Evolutionary conservation across 2,888 invertebrate species (phyloP).

Genomic region (Callinectes sapidus): DNA sequence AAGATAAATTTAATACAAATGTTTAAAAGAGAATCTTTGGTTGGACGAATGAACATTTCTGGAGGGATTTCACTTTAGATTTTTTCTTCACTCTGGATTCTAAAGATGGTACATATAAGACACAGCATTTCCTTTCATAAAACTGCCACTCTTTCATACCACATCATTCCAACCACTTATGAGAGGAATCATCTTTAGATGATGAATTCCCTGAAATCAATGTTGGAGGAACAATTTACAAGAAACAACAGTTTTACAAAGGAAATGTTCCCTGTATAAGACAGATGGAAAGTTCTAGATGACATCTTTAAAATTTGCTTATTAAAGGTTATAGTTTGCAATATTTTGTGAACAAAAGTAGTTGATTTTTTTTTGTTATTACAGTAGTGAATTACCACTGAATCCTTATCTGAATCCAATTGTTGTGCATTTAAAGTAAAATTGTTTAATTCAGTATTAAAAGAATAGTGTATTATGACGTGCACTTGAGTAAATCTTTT

Average conservation of each 20-base stretch:
- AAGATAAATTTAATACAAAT: neutral
- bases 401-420: neutral
- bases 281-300: neutral
- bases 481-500: neutral
- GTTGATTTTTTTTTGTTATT: neutral
- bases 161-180: too few species aligned
- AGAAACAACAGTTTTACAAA: too few species aligned
- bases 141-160: too few species aligned
- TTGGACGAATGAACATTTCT: neutral
- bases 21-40: neutral
- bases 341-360: neutral
- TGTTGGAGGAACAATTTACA: too few species aligned
- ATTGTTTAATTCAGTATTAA: too few species aligned
- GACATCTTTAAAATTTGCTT: neutral
- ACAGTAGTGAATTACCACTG: neutral
- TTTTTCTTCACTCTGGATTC: neutral
- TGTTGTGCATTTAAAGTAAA: neutral
- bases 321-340: neutral
- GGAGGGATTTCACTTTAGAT: slow-evolving; percentile 3
- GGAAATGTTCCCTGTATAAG: too few species aligned
- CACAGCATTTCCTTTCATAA: too few species aligned
- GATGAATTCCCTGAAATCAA: too few species aligned
- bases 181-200: too few species aligned
- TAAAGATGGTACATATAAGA: neutral
- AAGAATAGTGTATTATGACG: neutral